Base-by-base conservation (phyloP, 1,140 invertebrate species). In the Neuroterus valhalla region DNA sequence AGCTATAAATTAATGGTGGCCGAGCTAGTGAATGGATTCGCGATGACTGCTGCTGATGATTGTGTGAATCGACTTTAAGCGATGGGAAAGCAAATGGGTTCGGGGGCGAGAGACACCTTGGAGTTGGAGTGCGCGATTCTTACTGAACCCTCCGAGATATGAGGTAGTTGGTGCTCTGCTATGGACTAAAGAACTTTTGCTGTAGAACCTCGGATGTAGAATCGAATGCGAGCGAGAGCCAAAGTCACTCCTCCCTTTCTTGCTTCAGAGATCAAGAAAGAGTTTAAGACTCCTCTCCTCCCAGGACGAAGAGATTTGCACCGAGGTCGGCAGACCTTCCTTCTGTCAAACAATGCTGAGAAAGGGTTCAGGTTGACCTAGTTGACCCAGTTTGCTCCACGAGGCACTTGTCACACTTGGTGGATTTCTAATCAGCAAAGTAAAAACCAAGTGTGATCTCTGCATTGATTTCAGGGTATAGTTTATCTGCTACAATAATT, bases 51-150 rank as follows among this genome's bases (percentile, higher is more conserved):
- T 17, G 46, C 46, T 48, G 46, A 48, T 17, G 46, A 48, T 17
- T 17, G n/a, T 48, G 14, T 14, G 8, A 15, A 69, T 17, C 6
- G 44, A 50, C 23, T 70, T 31, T 26, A 73, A 55, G 66, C 10
- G 1, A 31, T 15, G 21, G 38, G 23, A 26, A 43, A 19, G 67
- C 45, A 23, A 44, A 44, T 67, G 71, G 77, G 73, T 79, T 74
- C 62, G 75, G 74, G 79, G 76, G 71, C 70, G 26, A 78, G 68
- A 78, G 68, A 82, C 80, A 85, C 82, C 82, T 87, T 84, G 81
- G 81, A 83, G 85, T 83, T 76, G 80, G 83, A 87, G 83, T 76
- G 87, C 86, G 81, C 86, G 86, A 84, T 82, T 85, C 82, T 79
- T 78, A 88, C 87, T 89, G 86, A 85, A 85, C 86, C 86, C 82